Evolutionary conservation across 2,797 vertebrate genomes (phyloP).

Genomic region (Salmo trutta): DNA sequence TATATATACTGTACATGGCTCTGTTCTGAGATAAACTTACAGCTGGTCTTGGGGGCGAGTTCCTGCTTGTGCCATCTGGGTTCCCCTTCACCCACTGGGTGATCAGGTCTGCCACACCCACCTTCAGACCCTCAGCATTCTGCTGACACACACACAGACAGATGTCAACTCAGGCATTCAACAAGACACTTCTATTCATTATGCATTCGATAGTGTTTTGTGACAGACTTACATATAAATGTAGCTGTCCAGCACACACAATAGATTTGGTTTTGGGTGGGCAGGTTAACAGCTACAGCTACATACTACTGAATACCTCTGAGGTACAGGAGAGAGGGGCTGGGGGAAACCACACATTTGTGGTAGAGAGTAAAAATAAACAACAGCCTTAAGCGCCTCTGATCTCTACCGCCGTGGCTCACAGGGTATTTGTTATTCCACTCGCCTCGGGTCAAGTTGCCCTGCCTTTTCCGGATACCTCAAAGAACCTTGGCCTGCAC

Average conservation of each 20-base stretch:
- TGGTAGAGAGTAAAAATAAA: neutral
- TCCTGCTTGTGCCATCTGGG: slow-evolving; percentile 60
- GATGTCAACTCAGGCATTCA: neutral
- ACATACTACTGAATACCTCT: neutral
- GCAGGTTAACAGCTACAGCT: neutral
- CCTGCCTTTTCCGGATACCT: neutral
- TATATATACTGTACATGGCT: neutral
- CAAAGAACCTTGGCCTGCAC: neutral
- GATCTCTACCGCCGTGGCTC: neutral
- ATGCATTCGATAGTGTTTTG: neutral
- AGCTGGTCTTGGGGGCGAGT: slow-evolving; percentile 48
- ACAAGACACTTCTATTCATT: neutral
- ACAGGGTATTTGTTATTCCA: slow-evolving; percentile 7
- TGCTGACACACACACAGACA: slow-evolving; percentile 36
- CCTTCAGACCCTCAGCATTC: slow-evolving; percentile 78
- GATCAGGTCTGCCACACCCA: slow-evolving; percentile 79
- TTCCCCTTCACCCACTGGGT: slow-evolving; percentile 80
- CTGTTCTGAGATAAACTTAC: slow-evolving; percentile 57
- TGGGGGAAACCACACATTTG: neutral
- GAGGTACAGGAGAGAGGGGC: neutral
- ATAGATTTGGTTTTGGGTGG: neutral
- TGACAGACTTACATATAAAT: neutral
- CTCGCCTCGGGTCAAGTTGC: neutral
- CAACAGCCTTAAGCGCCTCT: neutral
- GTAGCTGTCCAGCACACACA: neutral